Evolutionary conservation across 2,797 vertebrate genomes (phyloP), one percentile per base, ranked within the genome.

Genomic region (Schizopygopsis pylzovi): DNA sequence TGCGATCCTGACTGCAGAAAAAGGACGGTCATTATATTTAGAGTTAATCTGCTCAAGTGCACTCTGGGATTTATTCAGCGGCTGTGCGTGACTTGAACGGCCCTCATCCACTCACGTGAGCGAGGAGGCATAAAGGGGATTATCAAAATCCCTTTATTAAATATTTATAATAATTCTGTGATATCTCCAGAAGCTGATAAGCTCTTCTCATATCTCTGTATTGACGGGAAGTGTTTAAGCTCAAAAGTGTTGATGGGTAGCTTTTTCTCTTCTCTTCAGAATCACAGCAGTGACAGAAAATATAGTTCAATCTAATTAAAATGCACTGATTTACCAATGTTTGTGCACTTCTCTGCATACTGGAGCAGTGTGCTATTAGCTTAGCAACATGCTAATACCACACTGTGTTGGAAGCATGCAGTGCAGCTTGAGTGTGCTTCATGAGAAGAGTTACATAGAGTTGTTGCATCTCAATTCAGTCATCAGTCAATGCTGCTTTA

Each of bases 81-180:
- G 56, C 59, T 25, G 83, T 18, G 49, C 54, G 72, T 87, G 82
- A 86, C 79, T 84, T 67, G n/a, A 59, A 72, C 61, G n/a, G 28
- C 76, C 70, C 33, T 76, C n/a, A 28, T 87, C 56, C 72, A 76
- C 79, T 88, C 83, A 84, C 25, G 59, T 77, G 65, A 28, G 56
- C 8, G 12, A 45, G 56, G 84, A 68, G 56, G 75, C 56, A 68
- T 70, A 78, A 79, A 81, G 72, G 79, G 85, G 86, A 88, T 89
- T 83, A 88, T 84, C 85, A 81, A 86, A 90, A 89, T 84, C 89
- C 82, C 76, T 85, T 87, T 87, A 90, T 89, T 90, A 90, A 91
- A 91, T 90, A 91, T 90, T 90, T 84, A 91, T 90, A 76, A 88
- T 86, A 87, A 87, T 79, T 61, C 86, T 73, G 75, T 49, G 45